A percentile compares a stretch with the other conserved stretches of the same genome.
Evolutionary conservation across 2,797 vertebrate species (phyloP).

Genomic region (Bradypodion pumilum): DNA sequence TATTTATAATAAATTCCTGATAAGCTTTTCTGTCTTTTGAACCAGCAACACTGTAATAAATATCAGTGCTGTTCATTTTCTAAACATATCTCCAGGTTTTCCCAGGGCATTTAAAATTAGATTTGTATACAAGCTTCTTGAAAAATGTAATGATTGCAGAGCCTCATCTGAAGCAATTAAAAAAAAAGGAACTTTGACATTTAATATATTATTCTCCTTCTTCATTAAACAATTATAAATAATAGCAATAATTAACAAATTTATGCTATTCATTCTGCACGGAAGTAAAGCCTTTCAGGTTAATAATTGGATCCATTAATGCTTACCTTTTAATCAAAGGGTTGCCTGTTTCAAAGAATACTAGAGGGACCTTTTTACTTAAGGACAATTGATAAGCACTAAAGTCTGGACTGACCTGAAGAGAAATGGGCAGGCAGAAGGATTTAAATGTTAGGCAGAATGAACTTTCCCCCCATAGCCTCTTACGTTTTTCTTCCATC

Average conservation of each 20-base stretch:
- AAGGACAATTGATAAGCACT: conserved; percentile 77
- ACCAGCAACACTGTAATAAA: conserved; percentile 56
- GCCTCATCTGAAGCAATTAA: conserved; percentile 79
- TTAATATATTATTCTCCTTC: conserved; percentile 81
- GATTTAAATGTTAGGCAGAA: conserved; percentile 36
- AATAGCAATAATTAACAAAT: conserved; percentile 83
- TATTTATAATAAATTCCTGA: conserved; percentile 64
- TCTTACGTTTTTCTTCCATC: not conserved
- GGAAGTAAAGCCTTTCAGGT: conserved; percentile 78
- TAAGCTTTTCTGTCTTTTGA: conserved; percentile 62
- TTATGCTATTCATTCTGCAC: conserved; percentile 74
- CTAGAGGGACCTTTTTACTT: conserved; percentile 67
- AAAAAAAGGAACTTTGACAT: conserved; percentile 80
- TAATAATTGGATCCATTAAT: conserved; percentile 81
- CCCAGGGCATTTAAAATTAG: conserved; percentile 75
- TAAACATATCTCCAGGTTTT: conserved; percentile 66
- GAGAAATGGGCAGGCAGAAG: conserved; percentile 35
- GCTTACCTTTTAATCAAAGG: conserved; percentile 79
- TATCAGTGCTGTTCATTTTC: conserved; percentile 66
- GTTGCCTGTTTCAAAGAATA: conserved; percentile 72
- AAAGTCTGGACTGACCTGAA: conserved; percentile 60
- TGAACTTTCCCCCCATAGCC: not conserved
- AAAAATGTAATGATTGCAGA: conserved; percentile 72
- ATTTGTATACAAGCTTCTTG: conserved; percentile 68
- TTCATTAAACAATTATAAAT: conserved; percentile 83